These are phyloP conservation scores for Tenodera sinensis DNA, from an alignment of 2,888 invertebrate species.

Conservation along the genomic window DNA sequence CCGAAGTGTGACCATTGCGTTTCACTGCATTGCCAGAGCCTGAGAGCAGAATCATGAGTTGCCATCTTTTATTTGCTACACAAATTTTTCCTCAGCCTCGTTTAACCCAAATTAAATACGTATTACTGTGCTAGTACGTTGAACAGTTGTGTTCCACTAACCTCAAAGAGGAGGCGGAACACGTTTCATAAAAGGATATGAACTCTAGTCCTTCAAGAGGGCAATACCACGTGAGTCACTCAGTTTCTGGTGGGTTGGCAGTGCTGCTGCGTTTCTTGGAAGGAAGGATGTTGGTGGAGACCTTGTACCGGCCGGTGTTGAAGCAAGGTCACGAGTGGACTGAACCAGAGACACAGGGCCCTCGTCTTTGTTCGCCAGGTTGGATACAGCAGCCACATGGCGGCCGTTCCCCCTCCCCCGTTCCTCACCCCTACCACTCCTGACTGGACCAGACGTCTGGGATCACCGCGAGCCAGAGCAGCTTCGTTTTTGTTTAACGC, in stretches of 20 bases:
- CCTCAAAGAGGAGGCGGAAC: too few species aligned
- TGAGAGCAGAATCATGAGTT: too few species aligned
- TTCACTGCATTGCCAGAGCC: too few species aligned
- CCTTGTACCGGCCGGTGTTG: neutral
- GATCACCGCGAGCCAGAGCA: neutral
- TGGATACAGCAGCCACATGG: neutral
- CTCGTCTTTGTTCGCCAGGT: neutral
- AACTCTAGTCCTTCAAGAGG: neutral
- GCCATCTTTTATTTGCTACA: too few species aligned
- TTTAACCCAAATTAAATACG: too few species aligned
- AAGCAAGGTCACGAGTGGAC: neutral
- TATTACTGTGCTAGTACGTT: too few species aligned
- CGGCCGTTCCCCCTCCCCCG: too few species aligned
- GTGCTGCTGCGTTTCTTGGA: neutral
- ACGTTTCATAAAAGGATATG: neutral
- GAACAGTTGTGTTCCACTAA: too few species aligned
- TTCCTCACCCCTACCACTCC: neutral
- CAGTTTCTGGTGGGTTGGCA: neutral
- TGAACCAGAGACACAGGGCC: neutral
- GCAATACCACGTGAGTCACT: neutral
- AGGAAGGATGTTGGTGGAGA: neutral
- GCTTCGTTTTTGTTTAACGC: neutral
- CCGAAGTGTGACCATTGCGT: too few species aligned
- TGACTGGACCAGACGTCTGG: neutral
- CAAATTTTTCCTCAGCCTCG: too few species aligned